A percentile compares a stretch with the other conserved stretches of the same genome.
Conservation (phyloP, 1,140 invertebrate genomes). For the Pogonognathellus flavescens region DNA sequence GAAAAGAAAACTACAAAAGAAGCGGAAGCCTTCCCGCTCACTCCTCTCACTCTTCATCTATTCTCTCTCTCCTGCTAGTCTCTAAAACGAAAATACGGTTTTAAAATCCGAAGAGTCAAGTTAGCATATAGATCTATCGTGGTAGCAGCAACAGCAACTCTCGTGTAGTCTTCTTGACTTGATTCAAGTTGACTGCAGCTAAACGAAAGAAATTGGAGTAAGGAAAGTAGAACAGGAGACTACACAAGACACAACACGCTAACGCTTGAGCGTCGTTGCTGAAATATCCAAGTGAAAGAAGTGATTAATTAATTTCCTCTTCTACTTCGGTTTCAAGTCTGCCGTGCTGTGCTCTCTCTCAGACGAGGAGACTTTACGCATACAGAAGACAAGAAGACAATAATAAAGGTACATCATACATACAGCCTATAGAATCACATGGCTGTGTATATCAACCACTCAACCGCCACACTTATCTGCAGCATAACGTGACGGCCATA, state of each 20-base stretch:
- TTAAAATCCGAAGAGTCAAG: constrained; percentile 22
- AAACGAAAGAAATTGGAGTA: neutral
- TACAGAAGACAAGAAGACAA: constrained; percentile 22
- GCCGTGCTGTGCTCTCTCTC: neutral
- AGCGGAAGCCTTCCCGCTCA: neutral
- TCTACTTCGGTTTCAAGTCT: constrained; percentile 29
- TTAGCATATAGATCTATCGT: neutral
- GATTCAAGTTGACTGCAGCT: neutral
- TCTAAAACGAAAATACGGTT: neutral
- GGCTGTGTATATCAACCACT: no score
- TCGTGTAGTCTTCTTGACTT: neutral
- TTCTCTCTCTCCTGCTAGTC: neutral
- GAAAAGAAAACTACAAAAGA: constrained; percentile 10
- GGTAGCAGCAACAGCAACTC: neutral
- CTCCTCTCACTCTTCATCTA: neutral
- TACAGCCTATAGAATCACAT: neutral
- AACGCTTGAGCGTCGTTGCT: neutral
- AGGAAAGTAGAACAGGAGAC: neutral
- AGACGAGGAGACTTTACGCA: neutral
- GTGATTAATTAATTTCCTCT: constrained; percentile 56
- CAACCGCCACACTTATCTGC: no score
- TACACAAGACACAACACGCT: neutral
- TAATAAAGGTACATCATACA: neutral
- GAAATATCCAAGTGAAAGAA: constrained; percentile 44
- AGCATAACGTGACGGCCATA: no score